Evolutionary conservation across 1,140 invertebrate genomes (phyloP).

Genomic region (Bombus superbus): DNA sequence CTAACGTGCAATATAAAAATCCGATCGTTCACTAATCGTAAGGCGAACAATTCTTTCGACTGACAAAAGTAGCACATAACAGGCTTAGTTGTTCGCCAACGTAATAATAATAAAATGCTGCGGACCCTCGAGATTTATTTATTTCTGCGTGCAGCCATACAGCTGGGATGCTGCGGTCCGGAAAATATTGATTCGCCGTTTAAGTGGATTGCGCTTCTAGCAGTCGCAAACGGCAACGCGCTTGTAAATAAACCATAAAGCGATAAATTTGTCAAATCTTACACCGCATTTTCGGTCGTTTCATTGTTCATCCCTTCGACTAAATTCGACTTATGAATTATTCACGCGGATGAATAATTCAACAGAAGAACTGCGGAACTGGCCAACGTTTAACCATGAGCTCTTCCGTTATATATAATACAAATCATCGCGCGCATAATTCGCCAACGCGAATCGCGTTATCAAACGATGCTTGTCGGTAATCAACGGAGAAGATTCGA

Average conservation of each 20-base stretch:
- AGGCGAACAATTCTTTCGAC: too few species aligned
- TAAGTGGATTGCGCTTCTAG: constrained; percentile 42
- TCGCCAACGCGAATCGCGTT: constrained; percentile 15
- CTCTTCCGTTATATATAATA: constrained; percentile 27
- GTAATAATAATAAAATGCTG: constrained; percentile 26
- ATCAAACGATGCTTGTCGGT: background rate
- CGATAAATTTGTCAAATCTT: constrained; percentile 58
- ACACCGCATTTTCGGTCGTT: constrained; percentile 40
- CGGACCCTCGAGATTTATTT: background rate
- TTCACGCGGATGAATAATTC: constrained; percentile 50
- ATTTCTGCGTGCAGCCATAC: background rate
- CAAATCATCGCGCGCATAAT: constrained; percentile 35
- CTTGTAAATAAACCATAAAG: constrained; percentile 50
- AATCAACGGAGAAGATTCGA: background rate
- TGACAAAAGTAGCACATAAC: background rate
- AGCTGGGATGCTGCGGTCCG: too few species aligned
- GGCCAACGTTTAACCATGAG: constrained; percentile 43
- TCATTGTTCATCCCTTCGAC: constrained; percentile 43
- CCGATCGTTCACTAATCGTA: too few species aligned
- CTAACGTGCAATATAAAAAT: background rate
- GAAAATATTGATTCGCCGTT: constrained; percentile 45
- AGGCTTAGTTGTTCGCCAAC: background rate
- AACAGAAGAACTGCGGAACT: constrained; percentile 40
- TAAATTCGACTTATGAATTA: constrained; percentile 46
- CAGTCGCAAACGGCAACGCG: background rate